Evolutionary conservation across 2,113 vertebrate species (phyloP).

Genomic region (Narcine bancroftii): DNA sequence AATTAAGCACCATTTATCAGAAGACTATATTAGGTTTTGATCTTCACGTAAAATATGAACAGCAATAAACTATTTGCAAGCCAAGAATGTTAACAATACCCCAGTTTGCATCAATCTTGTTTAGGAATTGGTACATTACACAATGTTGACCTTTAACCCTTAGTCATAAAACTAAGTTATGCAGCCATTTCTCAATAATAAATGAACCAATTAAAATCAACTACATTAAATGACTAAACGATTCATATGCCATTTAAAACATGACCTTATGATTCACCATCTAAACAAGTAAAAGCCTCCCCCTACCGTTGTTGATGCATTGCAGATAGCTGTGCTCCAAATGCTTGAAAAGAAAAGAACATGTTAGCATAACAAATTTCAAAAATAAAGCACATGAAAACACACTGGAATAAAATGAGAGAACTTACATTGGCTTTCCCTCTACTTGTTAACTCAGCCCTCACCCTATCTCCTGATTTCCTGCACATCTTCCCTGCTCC

Average conservation of each 20-base stretch:
- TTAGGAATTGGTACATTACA: background rate
- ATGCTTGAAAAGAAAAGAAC: conserved; percentile 60
- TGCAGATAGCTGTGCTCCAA: conserved; percentile 69
- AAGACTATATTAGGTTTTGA: background rate
- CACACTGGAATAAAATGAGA: background rate
- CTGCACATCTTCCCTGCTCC: too few species aligned
- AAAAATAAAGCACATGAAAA: background rate
- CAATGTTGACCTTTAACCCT: background rate
- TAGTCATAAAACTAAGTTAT: background rate
- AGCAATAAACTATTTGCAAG: background rate
- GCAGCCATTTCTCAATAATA: background rate
- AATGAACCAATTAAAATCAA: conserved; percentile 15
- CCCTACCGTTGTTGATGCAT: conserved; percentile 87
- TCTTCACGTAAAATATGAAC: background rate
- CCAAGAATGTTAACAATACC: background rate
- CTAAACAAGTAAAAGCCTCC: conserved; percentile 10
- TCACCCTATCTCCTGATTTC: too few species aligned
- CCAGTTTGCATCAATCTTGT: too few species aligned
- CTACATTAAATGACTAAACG: background rate
- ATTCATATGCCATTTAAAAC: accelerated
- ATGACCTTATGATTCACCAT: background rate
- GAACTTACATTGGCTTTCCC: too few species aligned
- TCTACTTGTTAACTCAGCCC: too few species aligned
- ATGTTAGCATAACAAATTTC: background rate
- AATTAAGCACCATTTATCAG: background rate